A percentile compares a stretch with the other conserved stretches of the same genome.
phyloP scores from a whole-genome alignment of 2,113 vertebrate species.

The Salvelinus alpinus region DNA sequence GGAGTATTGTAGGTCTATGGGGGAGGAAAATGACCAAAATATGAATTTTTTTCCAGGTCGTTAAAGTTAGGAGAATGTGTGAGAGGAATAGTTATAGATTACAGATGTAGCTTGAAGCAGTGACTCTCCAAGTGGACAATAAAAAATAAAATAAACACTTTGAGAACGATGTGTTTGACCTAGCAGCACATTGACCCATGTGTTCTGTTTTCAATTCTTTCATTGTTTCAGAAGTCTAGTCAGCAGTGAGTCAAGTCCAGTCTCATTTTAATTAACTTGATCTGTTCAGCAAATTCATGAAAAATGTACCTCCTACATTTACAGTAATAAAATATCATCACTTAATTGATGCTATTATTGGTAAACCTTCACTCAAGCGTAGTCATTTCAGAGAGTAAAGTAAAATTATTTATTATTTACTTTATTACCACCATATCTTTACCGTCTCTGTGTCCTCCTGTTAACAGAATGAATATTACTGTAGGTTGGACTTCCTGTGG shows the following conservation, averaged over 20 bases:
- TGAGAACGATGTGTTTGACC: too few species aligned
- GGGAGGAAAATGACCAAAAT: too few species aligned
- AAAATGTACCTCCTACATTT: neutral
- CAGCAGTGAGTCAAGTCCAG: neutral
- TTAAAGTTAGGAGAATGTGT: too few species aligned
- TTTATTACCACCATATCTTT: slow-evolving; percentile 78
- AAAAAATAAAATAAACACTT: too few species aligned
- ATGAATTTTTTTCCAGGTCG: too few species aligned
- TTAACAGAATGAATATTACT: slow-evolving; percentile 99
- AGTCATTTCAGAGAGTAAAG: slow-evolving; percentile 43
- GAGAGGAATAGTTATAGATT: too few species aligned
- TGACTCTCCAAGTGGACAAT: neutral
- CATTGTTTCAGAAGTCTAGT: neutral
- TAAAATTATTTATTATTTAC: slow-evolving; percentile 19
- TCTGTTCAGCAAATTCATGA: neutral
- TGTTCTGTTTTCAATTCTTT: too few species aligned
- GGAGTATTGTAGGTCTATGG: too few species aligned
- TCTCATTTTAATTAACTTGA: neutral
- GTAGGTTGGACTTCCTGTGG: slow-evolving; percentile 99
- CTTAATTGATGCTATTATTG: neutral
- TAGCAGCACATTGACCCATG: too few species aligned
- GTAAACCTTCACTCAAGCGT: neutral
- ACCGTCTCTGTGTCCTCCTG: slow-evolving; percentile 91
- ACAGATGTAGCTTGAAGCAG: neutral
- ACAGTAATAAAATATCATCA: neutral